Conservation (phyloP, 2,888 invertebrate genomes). For the Lasioglossum vierecki region DNA sequence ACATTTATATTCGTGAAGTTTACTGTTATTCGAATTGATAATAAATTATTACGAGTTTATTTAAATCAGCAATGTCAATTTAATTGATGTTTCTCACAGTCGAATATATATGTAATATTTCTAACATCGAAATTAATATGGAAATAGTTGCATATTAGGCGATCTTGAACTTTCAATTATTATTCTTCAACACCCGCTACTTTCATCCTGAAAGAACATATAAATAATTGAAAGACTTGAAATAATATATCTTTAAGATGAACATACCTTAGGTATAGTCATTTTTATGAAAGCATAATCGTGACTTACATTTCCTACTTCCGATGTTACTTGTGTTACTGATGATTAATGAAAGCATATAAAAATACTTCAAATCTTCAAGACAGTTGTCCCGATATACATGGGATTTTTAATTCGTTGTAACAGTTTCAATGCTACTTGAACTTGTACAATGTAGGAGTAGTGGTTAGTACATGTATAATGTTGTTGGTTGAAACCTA, state of each 20-base stretch:
- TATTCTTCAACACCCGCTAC: constrained; percentile 66
- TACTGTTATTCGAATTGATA: constrained; percentile 23
- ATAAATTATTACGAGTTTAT: constrained; percentile 22
- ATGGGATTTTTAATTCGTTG: constrained; percentile 21
- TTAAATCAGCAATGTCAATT: constrained; percentile 10
- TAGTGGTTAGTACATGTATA: constrained; percentile 71
- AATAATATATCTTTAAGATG: not conserved
- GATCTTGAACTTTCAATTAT: constrained; percentile 25
- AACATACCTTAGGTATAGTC: not conserved
- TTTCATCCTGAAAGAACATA: constrained; percentile 68
- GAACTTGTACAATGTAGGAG: not conserved
- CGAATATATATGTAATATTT: constrained; percentile 23
- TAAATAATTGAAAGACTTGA: not conserved
- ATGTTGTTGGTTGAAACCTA: constrained; percentile 74
- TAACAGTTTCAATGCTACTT: constrained; percentile 6
- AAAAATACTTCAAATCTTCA: not conserved
- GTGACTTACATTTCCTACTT: constrained; percentile 30
- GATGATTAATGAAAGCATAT: not conserved
- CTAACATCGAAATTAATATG: constrained; percentile 18
- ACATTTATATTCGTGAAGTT: not conserved
- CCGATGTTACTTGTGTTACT: constrained; percentile 15
- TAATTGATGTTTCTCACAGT: constrained; percentile 28
- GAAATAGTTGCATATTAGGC: constrained; percentile 18
- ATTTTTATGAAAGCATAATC: not conserved
- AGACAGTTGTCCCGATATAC: constrained; percentile 29